Conservation (phyloP, 2,797 vertebrate genomes). For the Danio kyathit region DNA sequence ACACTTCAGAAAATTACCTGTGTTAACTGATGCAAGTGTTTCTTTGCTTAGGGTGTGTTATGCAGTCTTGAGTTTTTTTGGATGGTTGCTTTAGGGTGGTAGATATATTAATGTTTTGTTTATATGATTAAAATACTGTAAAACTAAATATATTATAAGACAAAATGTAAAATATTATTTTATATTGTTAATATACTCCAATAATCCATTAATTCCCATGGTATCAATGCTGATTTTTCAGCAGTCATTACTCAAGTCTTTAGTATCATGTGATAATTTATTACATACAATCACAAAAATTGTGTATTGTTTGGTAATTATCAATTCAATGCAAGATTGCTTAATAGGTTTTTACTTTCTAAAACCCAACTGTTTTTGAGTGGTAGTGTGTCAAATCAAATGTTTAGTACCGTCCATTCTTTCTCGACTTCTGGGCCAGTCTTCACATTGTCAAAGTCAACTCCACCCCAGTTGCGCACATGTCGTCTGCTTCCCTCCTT, state of each 20-base stretch:
- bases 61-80: not conserved
- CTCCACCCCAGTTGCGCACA: slow-evolving; percentile 90
- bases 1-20: not conserved
- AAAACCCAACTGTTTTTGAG: no score
- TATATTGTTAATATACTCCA: not conserved
- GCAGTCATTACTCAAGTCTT: not conserved
- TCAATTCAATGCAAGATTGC: not conserved
- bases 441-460: slow-evolving; percentile 92
- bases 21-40: not conserved
- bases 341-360: not conserved
- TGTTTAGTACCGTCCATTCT: slow-evolving; percentile 79
- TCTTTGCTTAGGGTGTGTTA: no score
- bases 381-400: not conserved
- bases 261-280: not conserved
- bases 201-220: not conserved
- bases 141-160: no score
- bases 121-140: no score
- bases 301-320: no score
- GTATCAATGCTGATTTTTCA: not conserved
- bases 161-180: not conserved
- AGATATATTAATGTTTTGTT: no score
- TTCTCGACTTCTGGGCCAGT: slow-evolving; percentile 83
- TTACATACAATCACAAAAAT: no score
- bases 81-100: not conserved
- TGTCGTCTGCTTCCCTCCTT: slow-evolving; percentile 92